A percentile compares a stretch with the other conserved stretches of the same genome.
phyloP scores from a whole-genome alignment of 1,140 invertebrate species.

The Sminthurinus signatus region DNA sequence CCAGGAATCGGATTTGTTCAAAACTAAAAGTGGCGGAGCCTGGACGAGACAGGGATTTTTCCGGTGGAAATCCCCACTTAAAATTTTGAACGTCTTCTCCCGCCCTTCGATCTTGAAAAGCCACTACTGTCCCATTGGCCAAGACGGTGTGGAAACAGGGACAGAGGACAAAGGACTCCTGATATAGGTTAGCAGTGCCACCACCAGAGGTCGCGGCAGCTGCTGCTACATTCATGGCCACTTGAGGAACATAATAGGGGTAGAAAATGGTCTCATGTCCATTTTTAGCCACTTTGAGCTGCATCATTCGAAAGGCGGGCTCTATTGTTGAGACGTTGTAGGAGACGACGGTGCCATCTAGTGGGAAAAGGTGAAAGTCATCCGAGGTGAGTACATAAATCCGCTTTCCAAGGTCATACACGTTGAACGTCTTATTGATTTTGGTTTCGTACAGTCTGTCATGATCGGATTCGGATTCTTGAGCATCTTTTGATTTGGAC shows the following conservation, averaged over 20 bases:
- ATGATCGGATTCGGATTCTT: neutral
- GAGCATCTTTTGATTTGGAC: neutral
- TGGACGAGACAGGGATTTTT: no score
- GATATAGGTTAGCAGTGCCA: constrained; percentile 6
- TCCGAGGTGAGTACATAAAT: constrained; percentile 12
- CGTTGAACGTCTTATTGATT: constrained; percentile 9
- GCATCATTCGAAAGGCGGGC: constrained; percentile 29
- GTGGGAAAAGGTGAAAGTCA: constrained; percentile 21
- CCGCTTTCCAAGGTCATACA: constrained; percentile 30
- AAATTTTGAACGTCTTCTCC: constrained; percentile 7
- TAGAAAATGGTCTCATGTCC: constrained; percentile 26
- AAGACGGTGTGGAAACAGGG: constrained; percentile 28
- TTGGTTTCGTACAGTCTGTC: neutral
- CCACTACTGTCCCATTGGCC: constrained; percentile 20
- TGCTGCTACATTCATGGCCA: no score
- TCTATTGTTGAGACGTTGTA: constrained; percentile 30
- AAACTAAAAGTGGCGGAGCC: no score
- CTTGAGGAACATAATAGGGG: constrained; percentile 29
- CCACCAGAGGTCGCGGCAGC: no score
- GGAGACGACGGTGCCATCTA: constrained; percentile 24
- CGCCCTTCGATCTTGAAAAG: constrained; percentile 24
- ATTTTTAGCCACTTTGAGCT: constrained; percentile 20
- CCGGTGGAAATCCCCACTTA: no score
- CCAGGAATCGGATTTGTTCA: no score
- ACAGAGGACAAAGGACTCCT: constrained; percentile 19